Evolutionary conservation across 1,140 invertebrate genomes (phyloP).

Genomic region (Maconellicoccus hirsutus): DNA sequence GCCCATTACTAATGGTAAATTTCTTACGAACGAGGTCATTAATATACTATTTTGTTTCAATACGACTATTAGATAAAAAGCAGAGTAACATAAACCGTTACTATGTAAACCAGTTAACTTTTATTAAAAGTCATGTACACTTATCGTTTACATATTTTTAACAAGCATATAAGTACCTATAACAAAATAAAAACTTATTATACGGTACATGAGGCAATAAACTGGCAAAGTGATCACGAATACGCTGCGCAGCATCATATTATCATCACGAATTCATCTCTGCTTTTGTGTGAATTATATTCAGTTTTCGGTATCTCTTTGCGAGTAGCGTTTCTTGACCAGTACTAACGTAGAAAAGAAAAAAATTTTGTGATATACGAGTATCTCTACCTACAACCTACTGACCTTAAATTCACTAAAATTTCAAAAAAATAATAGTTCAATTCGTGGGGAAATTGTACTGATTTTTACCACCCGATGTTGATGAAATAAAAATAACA

Average conservation of each 20-base stretch:
- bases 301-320: neutral
- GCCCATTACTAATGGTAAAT: too few relatives aligned
- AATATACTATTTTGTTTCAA: neutral
- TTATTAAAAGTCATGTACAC: neutral
- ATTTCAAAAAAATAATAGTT: too few relatives aligned
- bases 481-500: too few relatives aligned
- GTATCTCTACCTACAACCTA: too few relatives aligned
- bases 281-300: neutral
- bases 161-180: constrained; percentile 17
- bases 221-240: constrained; percentile 9
- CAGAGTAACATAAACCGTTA: neutral
- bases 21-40: neutral
- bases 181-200: constrained; percentile 13
- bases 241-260: neutral
- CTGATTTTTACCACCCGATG: too few relatives aligned
- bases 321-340: neutral
- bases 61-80: neutral
- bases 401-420: too few relatives aligned
- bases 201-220: constrained; percentile 10
- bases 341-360: too few relatives aligned
- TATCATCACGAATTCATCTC: constrained; percentile 1
- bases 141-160: constrained; percentile 17
- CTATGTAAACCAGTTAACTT: neutral
- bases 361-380: too few relatives aligned
- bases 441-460: too few relatives aligned